Evolutionary conservation across 2,113 vertebrate genomes (phyloP).

Genomic region (Leptodactylus fuscus): DNA sequence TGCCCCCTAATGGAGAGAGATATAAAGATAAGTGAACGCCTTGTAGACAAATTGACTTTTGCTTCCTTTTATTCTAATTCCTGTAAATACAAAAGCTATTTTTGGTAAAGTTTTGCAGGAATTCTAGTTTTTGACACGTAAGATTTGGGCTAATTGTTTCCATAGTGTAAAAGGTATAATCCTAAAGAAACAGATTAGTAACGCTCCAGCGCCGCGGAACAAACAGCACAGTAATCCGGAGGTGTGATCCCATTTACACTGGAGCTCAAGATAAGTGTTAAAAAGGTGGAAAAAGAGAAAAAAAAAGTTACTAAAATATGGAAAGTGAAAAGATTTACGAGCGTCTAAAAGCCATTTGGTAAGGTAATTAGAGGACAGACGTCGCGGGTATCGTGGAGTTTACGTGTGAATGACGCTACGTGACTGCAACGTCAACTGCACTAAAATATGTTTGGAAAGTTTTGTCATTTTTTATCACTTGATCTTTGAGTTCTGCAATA

Average conservation of each 20-base stretch:
- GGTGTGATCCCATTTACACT: conserved; percentile 56
- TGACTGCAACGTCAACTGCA: neutral
- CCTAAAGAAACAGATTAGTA: neutral
- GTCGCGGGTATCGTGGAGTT: neutral
- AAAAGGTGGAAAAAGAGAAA: conserved; percentile 22
- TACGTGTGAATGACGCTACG: neutral
- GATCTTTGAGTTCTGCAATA: neutral
- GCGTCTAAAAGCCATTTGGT: conserved; percentile 39
- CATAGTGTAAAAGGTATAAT: neutral
- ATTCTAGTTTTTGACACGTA: neutral
- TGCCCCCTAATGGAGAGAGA: no score
- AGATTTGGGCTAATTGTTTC: neutral
- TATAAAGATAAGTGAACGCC: no score
- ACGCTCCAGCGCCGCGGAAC: neutral
- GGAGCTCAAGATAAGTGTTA: conserved; percentile 35
- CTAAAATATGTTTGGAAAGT: neutral
- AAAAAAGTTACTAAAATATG: conserved; percentile 24
- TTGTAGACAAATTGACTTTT: no score
- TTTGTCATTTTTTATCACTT: neutral
- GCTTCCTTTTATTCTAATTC: no score
- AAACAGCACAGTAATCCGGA: conserved; percentile 8
- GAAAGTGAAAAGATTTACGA: conserved; percentile 38
- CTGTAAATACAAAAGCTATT: neutral
- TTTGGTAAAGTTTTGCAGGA: neutral
- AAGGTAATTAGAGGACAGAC: neutral